Conservation (phyloP, 2,113 vertebrate species). For the Castor canadensis region DNA sequence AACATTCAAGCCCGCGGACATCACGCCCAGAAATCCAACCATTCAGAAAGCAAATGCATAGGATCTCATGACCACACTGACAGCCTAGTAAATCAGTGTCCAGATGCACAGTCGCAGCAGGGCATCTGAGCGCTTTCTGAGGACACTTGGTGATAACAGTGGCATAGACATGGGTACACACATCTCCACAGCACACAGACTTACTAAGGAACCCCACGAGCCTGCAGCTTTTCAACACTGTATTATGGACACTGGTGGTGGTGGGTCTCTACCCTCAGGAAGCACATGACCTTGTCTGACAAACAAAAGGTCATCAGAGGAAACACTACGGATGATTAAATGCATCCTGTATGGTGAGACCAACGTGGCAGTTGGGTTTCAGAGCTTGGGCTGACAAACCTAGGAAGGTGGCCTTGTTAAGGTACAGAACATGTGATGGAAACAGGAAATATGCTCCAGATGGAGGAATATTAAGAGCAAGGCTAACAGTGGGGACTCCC, state of each 20-base stretch:
- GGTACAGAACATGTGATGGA: not conserved
- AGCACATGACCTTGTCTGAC: not conserved
- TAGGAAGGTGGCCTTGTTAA: not conserved
- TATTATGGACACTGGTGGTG: not conserved
- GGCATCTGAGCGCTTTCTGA: not conserved
- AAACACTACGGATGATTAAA: not conserved
- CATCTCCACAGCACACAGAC: not conserved
- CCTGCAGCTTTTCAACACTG: not conserved
- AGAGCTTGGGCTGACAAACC: not conserved
- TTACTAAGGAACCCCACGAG: not conserved
- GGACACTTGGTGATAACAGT: not conserved
- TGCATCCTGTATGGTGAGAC: not conserved
- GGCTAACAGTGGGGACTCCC: not conserved
- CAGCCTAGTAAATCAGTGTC: not conserved
- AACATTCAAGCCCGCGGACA: not conserved
- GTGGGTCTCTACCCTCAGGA: not conserved
- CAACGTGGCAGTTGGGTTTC: not conserved
- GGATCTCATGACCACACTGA: not conserved
- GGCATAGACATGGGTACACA: not conserved
- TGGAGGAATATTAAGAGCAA: not conserved
- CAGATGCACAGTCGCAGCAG: not conserved
- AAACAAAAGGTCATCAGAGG: not conserved
- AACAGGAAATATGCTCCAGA: not conserved
- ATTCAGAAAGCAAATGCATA: not conserved
- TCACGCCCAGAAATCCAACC: constrained; percentile 29